These are phyloP conservation scores for Ailurus styani DNA, from an alignment of 2,113 vertebrate genomes.

Conservation along the genomic window DNA sequence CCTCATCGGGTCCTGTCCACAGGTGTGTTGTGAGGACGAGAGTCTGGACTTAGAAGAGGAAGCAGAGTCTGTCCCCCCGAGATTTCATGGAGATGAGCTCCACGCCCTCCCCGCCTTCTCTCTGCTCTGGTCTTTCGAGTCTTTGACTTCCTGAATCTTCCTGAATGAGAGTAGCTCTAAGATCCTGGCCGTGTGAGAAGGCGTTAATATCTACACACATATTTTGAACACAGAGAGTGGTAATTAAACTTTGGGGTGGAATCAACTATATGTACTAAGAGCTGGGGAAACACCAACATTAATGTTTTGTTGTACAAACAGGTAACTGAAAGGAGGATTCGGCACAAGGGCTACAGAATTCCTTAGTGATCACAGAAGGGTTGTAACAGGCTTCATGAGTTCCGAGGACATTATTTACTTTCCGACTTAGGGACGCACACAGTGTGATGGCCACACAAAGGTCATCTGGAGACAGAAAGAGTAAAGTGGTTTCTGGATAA, in stretches of 20 bases:
- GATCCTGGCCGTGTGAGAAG: not conserved
- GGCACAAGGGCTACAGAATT: not conserved
- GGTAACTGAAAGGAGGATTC: not conserved
- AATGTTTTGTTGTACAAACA: not conserved
- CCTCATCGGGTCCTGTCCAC: not conserved
- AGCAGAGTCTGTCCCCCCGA: not conserved
- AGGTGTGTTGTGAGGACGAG: not conserved
- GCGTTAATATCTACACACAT: fast-evolving
- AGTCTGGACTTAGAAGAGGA: not conserved
- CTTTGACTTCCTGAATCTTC: not conserved
- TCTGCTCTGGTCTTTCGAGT: not conserved
- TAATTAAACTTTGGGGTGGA: not conserved
- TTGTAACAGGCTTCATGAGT: fast-evolving
- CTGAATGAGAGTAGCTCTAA: not conserved
- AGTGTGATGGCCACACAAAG: fast-evolving
- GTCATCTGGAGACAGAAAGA: not conserved
- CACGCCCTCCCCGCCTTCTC: too few relatives aligned
- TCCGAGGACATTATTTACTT: not conserved
- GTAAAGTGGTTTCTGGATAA: not conserved
- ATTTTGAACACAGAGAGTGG: not conserved
- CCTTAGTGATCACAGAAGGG: not conserved
- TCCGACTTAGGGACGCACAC: fast-evolving
- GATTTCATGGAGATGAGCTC: not conserved
- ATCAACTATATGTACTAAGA: not conserved
- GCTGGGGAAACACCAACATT: not conserved